A percentile compares a stretch with the other conserved stretches of the same genome.
phyloP scores from a whole-genome alignment of 2,113 vertebrate genomes.

The Paratilapia polleni region DNA sequence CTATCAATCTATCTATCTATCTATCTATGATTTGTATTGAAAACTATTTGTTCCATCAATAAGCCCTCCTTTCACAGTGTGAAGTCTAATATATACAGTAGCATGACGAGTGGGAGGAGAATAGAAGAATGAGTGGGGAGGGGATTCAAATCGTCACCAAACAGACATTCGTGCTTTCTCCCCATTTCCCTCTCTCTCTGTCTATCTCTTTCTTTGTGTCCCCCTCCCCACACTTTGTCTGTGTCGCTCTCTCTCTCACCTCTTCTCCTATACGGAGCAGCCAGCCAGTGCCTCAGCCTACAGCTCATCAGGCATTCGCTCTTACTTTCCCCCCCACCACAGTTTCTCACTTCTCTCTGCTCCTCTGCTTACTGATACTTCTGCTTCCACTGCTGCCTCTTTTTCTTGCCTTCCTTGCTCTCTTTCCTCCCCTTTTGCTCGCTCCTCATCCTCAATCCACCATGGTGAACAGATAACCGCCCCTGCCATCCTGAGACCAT shows the following conservation, averaged over 20 bases:
- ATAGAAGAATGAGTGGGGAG: constrained; percentile 60
- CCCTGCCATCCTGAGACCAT: constrained; percentile 71
- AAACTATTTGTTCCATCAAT: not conserved
- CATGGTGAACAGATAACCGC: constrained; percentile 83
- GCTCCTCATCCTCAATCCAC: constrained; percentile 39
- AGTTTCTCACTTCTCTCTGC: constrained; percentile 37
- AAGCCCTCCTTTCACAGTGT: not conserved
- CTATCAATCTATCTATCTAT: not conserved
- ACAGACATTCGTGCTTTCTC: constrained; percentile 62
- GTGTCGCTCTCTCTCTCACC: constrained; percentile 35
- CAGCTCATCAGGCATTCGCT: constrained; percentile 34
- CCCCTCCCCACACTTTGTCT: constrained; percentile 31
- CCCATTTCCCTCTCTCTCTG: constrained; percentile 35
- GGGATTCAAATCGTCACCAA: constrained; percentile 67
- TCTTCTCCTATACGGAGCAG: constrained; percentile 37
- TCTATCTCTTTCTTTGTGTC: constrained; percentile 7
- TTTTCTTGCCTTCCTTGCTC: not conserved
- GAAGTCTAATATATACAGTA: not conserved
- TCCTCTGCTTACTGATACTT: constrained; percentile 38
- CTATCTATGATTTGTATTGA: not conserved
- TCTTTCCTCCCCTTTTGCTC: constrained; percentile 11
- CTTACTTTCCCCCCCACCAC: constrained; percentile 26
- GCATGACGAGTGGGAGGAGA: constrained; percentile 54
- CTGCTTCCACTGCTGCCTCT: not conserved
- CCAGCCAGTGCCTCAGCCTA: constrained; percentile 39